Percentiles rank a stretch among this genome's conserved stretches.
phyloP scores from a whole-genome alignment of 1,140 invertebrate genomes.

The Saccostrea cuccullata region DNA sequence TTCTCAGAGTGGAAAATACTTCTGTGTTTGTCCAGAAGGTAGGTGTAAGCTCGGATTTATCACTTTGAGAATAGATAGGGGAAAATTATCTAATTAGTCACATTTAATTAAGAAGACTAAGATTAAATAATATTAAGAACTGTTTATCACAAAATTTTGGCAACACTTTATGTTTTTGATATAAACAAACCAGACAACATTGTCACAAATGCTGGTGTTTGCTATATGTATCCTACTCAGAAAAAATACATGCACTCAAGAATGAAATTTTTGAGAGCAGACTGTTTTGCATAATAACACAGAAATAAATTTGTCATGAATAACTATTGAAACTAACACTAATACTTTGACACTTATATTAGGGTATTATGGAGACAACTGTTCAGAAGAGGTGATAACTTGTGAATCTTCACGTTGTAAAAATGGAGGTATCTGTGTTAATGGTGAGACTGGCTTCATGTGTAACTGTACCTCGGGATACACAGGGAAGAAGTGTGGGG shows the following conservation, averaged over 20 bases:
- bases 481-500: conserved; percentile 78
- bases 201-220: no score
- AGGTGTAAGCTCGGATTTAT: neutral
- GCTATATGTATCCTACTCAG: no score
- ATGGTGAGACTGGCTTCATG: conserved; percentile 50
- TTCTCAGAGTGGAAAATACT: conserved; percentile 73
- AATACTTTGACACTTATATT: neutral
- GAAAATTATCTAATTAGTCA: neutral
- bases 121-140: neutral
- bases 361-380: conserved; percentile 73
- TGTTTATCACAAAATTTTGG: neutral
- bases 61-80: neutral
- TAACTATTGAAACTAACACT: no score
- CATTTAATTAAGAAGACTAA: neutral
- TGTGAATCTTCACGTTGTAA: conserved; percentile 67
- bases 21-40: conserved; percentile 63
- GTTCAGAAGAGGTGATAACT: conserved; percentile 65
- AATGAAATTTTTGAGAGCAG: no score
- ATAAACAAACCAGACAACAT: no score
- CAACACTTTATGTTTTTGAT: neutral
- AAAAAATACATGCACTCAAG: no score
- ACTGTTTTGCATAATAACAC: no score
- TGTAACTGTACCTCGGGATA: conserved; percentile 61
- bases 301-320: no score
- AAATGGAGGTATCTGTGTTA: conserved; percentile 69